Evolutionary conservation across 2,113 vertebrate species (phyloP), one percentile per base, ranked within the genome.

Genomic region (Sapayoa aenigma): DNA sequence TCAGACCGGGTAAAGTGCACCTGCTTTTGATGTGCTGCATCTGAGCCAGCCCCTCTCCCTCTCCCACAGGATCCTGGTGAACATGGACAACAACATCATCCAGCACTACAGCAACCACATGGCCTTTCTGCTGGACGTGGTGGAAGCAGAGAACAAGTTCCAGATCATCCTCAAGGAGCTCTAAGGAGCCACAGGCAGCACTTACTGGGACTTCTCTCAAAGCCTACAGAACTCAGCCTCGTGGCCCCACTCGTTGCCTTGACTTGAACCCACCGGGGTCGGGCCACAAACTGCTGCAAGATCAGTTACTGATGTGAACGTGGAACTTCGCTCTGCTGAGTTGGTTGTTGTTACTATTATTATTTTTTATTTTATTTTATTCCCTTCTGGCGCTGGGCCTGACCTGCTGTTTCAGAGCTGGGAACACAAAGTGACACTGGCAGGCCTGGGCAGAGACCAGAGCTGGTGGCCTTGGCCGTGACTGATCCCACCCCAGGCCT

Each of bases 11-110:
- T 15, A 63, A 52, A 44, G 37, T 33, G 77, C 58, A 11, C 6
- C 4, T 35, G 21, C 25, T 55, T 18, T 31, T 46, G 5, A 9
- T 5, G 22, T 10, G 20, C 78, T 33, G 30, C 18, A 1, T 23
- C 88, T 95, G 44, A 96, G 5, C 59, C 42, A 24, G 42, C 14
- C 8, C 0, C 53, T 87, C 56, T 50, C 30, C 9, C 39, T 75
- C 58, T 90, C 59, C 93, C 53, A 9, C 56, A 99, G 99, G 86
- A 99, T 99, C 91, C 98, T 98, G 46, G 98, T 99, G 89, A 99
- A 99, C 97, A 99, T 99, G 99, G 99, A 99, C 72, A 98, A 99
- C 97, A 99, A 99, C 98, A 99, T 99, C 93, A 98, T 99, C 14
- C 98, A 99, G 97, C 99, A 99, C 95, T 99, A 99, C 96, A 99